These are phyloP conservation scores for Coenobita brevimanus DNA, from an alignment of 1,140 invertebrate species.

Conservation along the genomic window DNA sequence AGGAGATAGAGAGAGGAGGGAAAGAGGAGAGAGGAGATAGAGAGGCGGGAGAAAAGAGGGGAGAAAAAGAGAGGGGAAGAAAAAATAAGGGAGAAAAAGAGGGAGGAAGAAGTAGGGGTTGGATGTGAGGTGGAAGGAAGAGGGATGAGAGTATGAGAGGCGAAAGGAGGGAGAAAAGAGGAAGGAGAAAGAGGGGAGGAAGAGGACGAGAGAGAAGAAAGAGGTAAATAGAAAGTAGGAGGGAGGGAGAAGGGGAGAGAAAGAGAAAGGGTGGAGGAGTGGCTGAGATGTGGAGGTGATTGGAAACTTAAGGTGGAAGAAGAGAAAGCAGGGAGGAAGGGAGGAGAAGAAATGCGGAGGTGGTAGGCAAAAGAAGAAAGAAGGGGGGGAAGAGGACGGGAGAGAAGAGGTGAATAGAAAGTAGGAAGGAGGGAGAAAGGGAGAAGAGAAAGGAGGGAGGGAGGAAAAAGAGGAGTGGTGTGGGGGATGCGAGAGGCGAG, in stretches of 20 bases:
- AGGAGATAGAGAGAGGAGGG: no score
- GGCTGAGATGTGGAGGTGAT: not conserved
- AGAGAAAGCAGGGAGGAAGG: not conserved
- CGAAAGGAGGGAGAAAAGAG: no score
- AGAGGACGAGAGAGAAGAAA: no score
- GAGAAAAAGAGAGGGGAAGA: no score
- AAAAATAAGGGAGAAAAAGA: no score
- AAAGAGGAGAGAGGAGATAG: no score
- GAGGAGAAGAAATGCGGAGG: not conserved
- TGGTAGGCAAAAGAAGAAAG: not conserved
- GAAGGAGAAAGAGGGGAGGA: no score
- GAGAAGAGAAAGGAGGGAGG: not conserved
- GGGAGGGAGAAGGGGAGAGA: constrained; percentile 1
- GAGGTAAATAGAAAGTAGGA: not conserved
- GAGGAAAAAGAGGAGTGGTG: not conserved
- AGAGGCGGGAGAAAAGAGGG: no score
- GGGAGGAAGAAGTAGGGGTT: no score
- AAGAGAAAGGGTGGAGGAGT: not conserved
- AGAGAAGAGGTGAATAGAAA: not conserved
- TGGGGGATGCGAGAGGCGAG: not conserved
- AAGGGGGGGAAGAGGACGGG: not conserved
- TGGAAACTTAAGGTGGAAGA: not conserved
- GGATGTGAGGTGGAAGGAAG: no score
- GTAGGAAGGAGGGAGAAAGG: not conserved
- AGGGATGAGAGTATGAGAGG: not conserved